Evolutionary conservation across 1,140 invertebrate genomes (phyloP).

Genomic region (Bombus impatiens): DNA sequence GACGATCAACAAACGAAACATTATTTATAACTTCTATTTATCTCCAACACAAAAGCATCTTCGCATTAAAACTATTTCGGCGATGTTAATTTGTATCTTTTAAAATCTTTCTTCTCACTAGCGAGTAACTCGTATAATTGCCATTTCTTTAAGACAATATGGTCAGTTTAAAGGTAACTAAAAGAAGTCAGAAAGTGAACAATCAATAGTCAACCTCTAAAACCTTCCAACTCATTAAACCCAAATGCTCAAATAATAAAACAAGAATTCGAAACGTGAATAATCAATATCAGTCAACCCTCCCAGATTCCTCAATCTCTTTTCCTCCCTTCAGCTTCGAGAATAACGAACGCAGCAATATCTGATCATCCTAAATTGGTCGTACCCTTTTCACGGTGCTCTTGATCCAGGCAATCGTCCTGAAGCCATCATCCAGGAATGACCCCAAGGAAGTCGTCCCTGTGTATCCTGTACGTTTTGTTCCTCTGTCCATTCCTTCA

Average conservation of each 20-base stretch:
- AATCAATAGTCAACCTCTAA: not conserved
- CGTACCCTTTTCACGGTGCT: constrained; percentile 38
- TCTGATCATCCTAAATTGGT: constrained; percentile 46
- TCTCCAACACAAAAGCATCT: not conserved
- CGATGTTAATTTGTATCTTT: too few relatives aligned
- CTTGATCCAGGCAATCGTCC: constrained; percentile 59
- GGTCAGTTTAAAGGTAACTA: not conserved
- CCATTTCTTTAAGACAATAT: too few relatives aligned
- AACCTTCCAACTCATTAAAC: not conserved
- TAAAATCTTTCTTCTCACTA: too few relatives aligned
- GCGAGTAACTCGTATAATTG: too few relatives aligned
- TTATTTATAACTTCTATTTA: not conserved
- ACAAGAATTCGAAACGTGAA: not conserved
- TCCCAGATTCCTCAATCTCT: constrained; percentile 12
- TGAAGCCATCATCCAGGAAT: constrained; percentile 39
- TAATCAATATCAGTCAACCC: constrained; percentile 42
- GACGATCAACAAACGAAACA: not conserved
- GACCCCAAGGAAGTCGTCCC: constrained; percentile 28
- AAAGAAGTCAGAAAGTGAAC: not conserved
- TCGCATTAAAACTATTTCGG: not conserved
- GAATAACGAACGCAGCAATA: constrained; percentile 38
- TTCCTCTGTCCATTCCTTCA: not conserved
- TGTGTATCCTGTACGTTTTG: not conserved
- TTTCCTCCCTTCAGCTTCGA: not conserved
- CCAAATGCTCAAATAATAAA: too few relatives aligned